These are phyloP conservation scores for Psittacula echo DNA, from an alignment of 2,797 vertebrate species.

Conservation along the genomic window DNA sequence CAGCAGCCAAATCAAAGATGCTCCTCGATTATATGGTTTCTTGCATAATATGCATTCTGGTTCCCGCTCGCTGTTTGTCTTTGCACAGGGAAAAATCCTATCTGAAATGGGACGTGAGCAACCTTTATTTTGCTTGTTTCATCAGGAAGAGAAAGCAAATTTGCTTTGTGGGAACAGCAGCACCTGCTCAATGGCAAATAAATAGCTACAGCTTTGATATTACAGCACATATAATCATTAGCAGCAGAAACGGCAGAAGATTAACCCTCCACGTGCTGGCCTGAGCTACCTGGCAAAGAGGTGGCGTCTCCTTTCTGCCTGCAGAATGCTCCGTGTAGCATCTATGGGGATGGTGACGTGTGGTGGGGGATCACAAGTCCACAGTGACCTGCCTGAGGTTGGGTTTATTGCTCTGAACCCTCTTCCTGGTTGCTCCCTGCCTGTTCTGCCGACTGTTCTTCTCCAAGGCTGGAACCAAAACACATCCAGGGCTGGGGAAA, in stretches of 20 bases:
- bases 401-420: neutral
- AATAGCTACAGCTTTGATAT: constrained; percentile 61
- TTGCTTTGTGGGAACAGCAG: constrained; percentile 73
- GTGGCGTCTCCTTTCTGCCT: neutral
- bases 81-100: constrained; percentile 13
- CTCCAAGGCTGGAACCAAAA: neutral
- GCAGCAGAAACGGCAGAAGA: constrained; percentile 18
- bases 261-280: constrained; percentile 13
- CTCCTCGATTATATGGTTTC: constrained; percentile 57
- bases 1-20: constrained; percentile 68
- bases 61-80: constrained; percentile 49
- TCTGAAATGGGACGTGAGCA: constrained; percentile 54
- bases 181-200: constrained; percentile 71
- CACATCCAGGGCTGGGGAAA: neutral
- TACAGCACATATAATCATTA: constrained; percentile 56
- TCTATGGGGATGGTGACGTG: neutral
- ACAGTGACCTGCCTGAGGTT: neutral
- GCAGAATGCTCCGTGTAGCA: neutral
- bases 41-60: constrained; percentile 61
- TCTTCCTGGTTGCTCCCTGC: neutral
- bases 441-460: neutral
- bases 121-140: constrained; percentile 70
- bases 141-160: constrained; percentile 72
- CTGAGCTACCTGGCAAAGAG: neutral
- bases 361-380: neutral